phyloP scores from a whole-genome alignment of 2,888 invertebrate species.

The Amphimallon solstitiale region DNA sequence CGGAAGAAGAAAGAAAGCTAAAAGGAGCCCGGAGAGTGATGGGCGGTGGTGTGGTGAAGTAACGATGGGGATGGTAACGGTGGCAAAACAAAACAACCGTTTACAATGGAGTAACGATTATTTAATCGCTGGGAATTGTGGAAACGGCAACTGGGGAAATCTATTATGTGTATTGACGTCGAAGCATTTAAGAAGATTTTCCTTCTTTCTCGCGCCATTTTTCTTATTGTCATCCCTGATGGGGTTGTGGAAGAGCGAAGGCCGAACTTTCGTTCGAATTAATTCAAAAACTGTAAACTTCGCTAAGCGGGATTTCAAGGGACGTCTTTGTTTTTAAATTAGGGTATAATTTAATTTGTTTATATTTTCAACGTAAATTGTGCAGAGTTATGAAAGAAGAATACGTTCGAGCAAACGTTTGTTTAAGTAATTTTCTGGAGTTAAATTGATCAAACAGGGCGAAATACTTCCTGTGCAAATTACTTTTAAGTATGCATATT shows the following conservation, averaged over 20 bases:
- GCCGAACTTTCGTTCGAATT: constrained; percentile 8
- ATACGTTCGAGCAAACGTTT: no score
- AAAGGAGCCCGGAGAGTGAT: not conserved
- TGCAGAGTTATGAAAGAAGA: not conserved
- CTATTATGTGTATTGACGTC: constrained; percentile 27
- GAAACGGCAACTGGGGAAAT: constrained; percentile 27
- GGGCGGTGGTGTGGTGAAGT: not conserved
- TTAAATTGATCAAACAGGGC: no score
- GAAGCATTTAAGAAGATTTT: constrained; percentile 22
- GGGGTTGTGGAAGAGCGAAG: not conserved
- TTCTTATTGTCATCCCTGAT: constrained; percentile 1
- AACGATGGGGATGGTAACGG: constrained; percentile 1
- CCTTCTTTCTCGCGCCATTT: constrained; percentile 4
- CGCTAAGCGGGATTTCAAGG: constrained; percentile 12
- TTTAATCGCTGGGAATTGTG: constrained; percentile 28
- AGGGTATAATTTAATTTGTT: constrained; percentile 19
- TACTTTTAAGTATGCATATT: no score
- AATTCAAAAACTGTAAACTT: constrained; percentile 20
- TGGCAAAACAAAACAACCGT: constrained; percentile 26
- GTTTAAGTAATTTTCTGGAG: no score
- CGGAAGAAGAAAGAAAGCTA: constrained; percentile 15
- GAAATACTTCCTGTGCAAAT: no score
- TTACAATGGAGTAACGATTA: constrained; percentile 27
- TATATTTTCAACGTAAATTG: not conserved
- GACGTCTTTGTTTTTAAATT: constrained; percentile 19